Base-by-base conservation (phyloP, 2,113 vertebrate species). In the Turnix velox region DNA sequence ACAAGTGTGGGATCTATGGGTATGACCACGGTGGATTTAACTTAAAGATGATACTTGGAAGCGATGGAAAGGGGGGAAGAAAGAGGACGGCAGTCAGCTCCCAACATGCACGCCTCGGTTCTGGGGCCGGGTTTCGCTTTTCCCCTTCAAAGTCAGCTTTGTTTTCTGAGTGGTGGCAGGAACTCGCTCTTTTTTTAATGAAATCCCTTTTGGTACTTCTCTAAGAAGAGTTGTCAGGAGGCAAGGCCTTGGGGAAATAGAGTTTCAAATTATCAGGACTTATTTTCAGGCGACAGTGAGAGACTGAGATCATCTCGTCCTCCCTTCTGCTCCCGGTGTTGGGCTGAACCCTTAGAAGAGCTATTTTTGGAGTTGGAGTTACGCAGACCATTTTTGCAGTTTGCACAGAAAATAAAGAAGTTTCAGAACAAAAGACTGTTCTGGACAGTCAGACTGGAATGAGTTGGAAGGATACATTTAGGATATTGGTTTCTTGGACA, bases 401-500 rank as follows among this genome's bases (percentile, higher is more conserved):
- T 74, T 69, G 28, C 27, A 49, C 40, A 80, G 37, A 62, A 84
- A 87, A 46, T 93, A 83, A 86, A 92, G 54, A 78, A 51, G 88
- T 80, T 68, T 81, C 55, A 42, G 75, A 95, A 95, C 84, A 93
- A 93, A 92, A 92, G 87, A 66, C 84, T 68, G 31, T 23, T 84
- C 87, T 95, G 95, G 93, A 97, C 57, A 95, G 78, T 94, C 92
- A 90, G 93, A 92, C 71, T 72, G 87, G 94, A 95, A 84, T 23
- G 87, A 88, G 33, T 83, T 89, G 66, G 93, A 95, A 96, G 89
- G 92, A 82, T 77, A 88, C 87, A 75, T 93, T 93, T 88, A 96
- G 95, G 96, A 97, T n/a, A 97, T 91, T 95, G 88, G 94, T 93
- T 93, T 95, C 86, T 93, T 92, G 84, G 59, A 88, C 91, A 77